Conservation (phyloP, 1,140 invertebrate genomes). For the Ceratitis capitata region DNA sequence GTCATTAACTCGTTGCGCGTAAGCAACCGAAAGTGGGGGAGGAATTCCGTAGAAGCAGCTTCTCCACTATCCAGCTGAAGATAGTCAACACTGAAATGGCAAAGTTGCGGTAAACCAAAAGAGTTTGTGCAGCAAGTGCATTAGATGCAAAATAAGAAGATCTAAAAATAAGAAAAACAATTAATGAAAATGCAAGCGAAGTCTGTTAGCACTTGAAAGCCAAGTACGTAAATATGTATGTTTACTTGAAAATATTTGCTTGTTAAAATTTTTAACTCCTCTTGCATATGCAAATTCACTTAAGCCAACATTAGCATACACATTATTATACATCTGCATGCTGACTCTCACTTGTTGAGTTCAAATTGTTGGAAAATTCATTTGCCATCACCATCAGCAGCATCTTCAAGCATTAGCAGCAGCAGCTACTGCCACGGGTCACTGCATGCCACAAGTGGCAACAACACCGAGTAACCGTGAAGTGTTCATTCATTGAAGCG, state of each 20-base stretch:
- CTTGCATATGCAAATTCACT: not conserved
- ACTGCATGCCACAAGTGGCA: conserved; percentile 13
- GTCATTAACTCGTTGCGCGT: conserved; percentile 1
- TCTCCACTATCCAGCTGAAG: not conserved
- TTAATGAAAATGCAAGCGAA: conserved; percentile 1
- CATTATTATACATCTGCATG: too few species aligned
- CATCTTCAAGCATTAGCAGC: not conserved
- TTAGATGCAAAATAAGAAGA: not conserved
- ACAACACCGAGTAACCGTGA: not conserved
- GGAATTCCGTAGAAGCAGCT: not conserved
- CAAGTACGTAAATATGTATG: too few species aligned
- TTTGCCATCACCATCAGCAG: not conserved
- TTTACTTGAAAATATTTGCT: too few species aligned
- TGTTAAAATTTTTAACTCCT: too few species aligned
- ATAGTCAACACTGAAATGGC: not conserved
- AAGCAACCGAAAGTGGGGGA: not conserved
- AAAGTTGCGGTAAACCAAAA: not conserved
- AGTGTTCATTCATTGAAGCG: not conserved
- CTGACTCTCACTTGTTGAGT: not conserved
- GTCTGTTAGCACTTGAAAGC: not conserved
- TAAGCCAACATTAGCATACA: not conserved
- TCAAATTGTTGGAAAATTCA: not conserved
- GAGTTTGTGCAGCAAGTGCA: not conserved
- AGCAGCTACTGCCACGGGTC: not conserved
- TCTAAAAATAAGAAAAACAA: not conserved